phyloP scores from a whole-genome alignment of 2,888 invertebrate species.

The Mactromeris polynyma region DNA sequence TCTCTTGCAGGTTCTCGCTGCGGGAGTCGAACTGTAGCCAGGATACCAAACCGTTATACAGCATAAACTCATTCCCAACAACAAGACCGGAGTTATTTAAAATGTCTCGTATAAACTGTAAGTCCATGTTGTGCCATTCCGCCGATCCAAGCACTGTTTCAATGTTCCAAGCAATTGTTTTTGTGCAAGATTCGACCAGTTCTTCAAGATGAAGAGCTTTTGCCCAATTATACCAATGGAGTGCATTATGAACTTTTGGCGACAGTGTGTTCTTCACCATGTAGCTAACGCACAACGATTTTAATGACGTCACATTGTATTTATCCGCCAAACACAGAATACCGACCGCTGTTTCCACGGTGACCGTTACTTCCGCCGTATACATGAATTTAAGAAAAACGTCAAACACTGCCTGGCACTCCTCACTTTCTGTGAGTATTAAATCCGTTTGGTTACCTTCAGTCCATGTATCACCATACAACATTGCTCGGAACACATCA shows the following conservation, averaged over 20 bases:
- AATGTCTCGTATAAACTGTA: slow-evolving; percentile 85
- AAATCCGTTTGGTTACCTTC: slow-evolving; percentile 80
- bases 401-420: slow-evolving; percentile 85
- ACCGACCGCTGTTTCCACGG: slow-evolving; percentile 84
- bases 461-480: slow-evolving; percentile 85
- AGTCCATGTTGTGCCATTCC: slow-evolving; percentile 86
- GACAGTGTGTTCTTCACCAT: slow-evolving; percentile 86
- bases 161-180: slow-evolving; percentile 87
- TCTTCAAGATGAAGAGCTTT: slow-evolving; percentile 85
- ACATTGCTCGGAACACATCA: slow-evolving; percentile 86
- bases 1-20: slow-evolving; percentile 64
- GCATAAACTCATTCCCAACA: slow-evolving; percentile 81
- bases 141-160: slow-evolving; percentile 81
- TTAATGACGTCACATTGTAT: slow-evolving; percentile 86
- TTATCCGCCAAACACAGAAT: slow-evolving; percentile 87
- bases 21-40: slow-evolving; percentile 83
- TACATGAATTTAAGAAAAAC: slow-evolving; percentile 86
- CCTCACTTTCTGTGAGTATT: slow-evolving; percentile 84
- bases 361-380: slow-evolving; percentile 85
- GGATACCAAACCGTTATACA: slow-evolving; percentile 80
- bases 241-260: slow-evolving; percentile 85
- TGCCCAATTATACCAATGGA: slow-evolving; percentile 87
- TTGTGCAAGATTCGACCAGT: slow-evolving; percentile 84
- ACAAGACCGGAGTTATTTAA: slow-evolving; percentile 85
- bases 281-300: slow-evolving; percentile 84